These are phyloP conservation scores for Ctena decussata DNA, from an alignment of 2,888 invertebrate species.

Conservation along the genomic window DNA sequence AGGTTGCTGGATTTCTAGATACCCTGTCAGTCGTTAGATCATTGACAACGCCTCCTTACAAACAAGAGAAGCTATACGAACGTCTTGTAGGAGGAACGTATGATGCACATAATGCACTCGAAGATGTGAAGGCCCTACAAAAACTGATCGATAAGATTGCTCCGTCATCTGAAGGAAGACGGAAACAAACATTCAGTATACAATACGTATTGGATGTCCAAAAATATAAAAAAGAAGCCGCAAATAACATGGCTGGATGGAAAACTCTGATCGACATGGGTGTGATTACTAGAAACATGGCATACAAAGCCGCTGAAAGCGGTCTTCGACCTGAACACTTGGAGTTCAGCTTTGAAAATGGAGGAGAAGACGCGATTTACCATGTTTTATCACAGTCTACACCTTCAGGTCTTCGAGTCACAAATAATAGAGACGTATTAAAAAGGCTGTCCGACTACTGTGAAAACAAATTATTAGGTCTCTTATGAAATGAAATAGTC, in stretches of 20 bases:
- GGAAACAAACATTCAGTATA: neutral
- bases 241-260: neutral
- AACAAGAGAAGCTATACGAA: neutral
- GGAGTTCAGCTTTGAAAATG: neutral
- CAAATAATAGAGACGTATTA: neutral
- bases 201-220: neutral
- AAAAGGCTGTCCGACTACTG: neutral
- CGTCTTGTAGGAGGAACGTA: neutral
- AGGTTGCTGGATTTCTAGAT: conserved; percentile 10
- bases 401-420: neutral
- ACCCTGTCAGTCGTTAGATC: neutral
- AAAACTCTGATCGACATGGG: neutral
- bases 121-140: neutral
- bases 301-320: neutral
- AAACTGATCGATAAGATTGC: neutral
- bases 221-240: neutral
- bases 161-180: neutral
- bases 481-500: neutral
- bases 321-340: neutral
- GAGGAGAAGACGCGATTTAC: neutral
- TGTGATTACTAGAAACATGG: neutral
- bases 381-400: neutral
- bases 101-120: conserved; percentile 1
- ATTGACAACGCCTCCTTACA: neutral
- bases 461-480: neutral